phyloP scores from a whole-genome alignment of 2,888 invertebrate genomes.

The Eustalomyia histrio region DNA sequence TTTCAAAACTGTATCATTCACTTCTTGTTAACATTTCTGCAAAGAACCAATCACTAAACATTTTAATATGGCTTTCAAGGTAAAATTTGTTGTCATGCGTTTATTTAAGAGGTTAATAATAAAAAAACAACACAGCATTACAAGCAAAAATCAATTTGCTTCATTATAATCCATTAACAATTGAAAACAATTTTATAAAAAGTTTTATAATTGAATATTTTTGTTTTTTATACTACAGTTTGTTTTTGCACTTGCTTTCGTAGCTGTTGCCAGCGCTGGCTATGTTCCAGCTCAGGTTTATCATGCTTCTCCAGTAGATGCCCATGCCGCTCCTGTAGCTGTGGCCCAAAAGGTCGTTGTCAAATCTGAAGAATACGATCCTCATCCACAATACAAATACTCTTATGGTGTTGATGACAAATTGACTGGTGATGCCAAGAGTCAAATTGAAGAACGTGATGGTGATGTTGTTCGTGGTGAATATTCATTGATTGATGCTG shows the following conservation, averaged over 20 bases:
- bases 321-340: constrained; percentile 69
- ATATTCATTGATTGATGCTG: constrained; percentile 76
- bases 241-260: constrained; percentile 74
- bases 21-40: constrained; percentile 72
- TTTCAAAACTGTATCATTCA: constrained; percentile 73
- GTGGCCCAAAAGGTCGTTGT: constrained; percentile 62
- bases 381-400: constrained; percentile 76
- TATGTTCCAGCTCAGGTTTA: constrained; percentile 71
- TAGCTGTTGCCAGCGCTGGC: constrained; percentile 75
- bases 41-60: constrained; percentile 69
- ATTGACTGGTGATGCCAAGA: constrained; percentile 77
- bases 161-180: constrained; percentile 9
- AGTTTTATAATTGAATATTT: constrained; percentile 1
- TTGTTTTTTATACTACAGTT: constrained; percentile 68
- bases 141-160: constrained; percentile 21
- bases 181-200: constrained; percentile 9
- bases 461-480: constrained; percentile 77
- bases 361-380: constrained; percentile 72
- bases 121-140: constrained; percentile 13
- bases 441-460: constrained; percentile 76
- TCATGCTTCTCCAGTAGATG: constrained; percentile 68
- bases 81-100: constrained; percentile 46
- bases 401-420: constrained; percentile 76
- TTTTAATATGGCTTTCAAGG: constrained; percentile 76
- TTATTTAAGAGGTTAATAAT: not conserved